phyloP scores from a whole-genome alignment of 2,888 invertebrate genomes.

The Brachyptera risi region DNA sequence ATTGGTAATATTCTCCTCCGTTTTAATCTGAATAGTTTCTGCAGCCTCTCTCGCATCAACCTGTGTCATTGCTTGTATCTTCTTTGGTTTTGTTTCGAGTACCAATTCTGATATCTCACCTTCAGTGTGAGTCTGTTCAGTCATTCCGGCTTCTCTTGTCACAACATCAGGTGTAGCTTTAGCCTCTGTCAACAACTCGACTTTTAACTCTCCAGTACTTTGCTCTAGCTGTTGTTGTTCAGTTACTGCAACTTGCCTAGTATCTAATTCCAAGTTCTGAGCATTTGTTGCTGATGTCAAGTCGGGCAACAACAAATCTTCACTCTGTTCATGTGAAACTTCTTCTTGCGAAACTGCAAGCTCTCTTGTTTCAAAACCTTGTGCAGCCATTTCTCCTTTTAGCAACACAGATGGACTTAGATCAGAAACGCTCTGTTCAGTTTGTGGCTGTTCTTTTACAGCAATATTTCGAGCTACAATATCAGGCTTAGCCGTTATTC shows the following conservation, averaged over 20 bases:
- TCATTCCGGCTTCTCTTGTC: slow-evolving; percentile 16
- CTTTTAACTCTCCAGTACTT: slow-evolving; percentile 7
- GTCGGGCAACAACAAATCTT: neutral
- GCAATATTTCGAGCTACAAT: slow-evolving; percentile 22
- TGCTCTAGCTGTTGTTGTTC: slow-evolving; percentile 22
- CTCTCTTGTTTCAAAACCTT: slow-evolving; percentile 19
- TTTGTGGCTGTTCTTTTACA: slow-evolving; percentile 20
- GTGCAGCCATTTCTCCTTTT: slow-evolving; percentile 13
- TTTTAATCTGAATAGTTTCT: slow-evolving; percentile 17
- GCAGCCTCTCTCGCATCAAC: slow-evolving; percentile 27
- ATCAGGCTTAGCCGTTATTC: slow-evolving; percentile 4
- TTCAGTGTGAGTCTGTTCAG: slow-evolving; percentile 22
- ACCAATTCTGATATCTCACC: slow-evolving; percentile 19
- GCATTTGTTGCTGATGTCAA: neutral
- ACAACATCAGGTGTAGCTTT: slow-evolving; percentile 18
- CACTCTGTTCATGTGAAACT: slow-evolving; percentile 13
- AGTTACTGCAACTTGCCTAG: slow-evolving; percentile 20
- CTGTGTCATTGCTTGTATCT: slow-evolving; percentile 21
- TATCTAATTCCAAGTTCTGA: neutral
- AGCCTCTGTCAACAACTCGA: neutral
- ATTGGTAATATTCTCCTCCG: slow-evolving; percentile 24
- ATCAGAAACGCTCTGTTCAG: slow-evolving; percentile 9
- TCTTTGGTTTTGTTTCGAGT: slow-evolving; percentile 8
- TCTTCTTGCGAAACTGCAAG: slow-evolving; percentile 22
- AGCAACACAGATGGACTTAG: slow-evolving; percentile 1